phyloP scores from a whole-genome alignment of 2,888 invertebrate species.

The Phyllotreta striolata region DNA sequence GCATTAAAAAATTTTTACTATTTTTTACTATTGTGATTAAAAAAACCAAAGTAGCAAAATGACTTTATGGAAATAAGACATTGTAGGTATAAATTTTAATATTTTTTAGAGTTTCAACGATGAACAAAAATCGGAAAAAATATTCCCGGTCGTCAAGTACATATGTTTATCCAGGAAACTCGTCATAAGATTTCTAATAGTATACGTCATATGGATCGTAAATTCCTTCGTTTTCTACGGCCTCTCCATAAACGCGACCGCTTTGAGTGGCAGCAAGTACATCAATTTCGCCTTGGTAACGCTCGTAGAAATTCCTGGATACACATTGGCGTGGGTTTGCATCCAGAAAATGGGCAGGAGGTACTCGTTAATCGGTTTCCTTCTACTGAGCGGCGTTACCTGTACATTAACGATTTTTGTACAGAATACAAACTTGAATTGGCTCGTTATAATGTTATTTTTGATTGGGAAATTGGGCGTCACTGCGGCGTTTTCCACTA shows the following conservation, averaged over 20 bases:
- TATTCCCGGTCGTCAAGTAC: slow-evolving; percentile 59
- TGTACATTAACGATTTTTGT: slow-evolving; percentile 66
- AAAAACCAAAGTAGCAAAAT: too few relatives aligned
- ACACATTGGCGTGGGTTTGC: slow-evolving; percentile 64
- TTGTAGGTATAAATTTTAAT: too few relatives aligned
- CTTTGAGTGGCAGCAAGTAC: slow-evolving; percentile 73
- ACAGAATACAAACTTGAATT: slow-evolving; percentile 53
- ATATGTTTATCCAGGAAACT: slow-evolving; percentile 62
- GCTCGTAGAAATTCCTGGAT: slow-evolving; percentile 69
- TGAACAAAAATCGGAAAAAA: slow-evolving; percentile 49
- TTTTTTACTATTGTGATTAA: too few relatives aligned
- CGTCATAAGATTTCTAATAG: slow-evolving; percentile 58
- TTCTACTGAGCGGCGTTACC: slow-evolving; percentile 61
- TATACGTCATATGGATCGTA: slow-evolving; percentile 62
- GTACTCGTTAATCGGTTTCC: slow-evolving; percentile 63
- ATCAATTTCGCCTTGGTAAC: slow-evolving; percentile 71
- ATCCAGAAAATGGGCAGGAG: slow-evolving; percentile 65
- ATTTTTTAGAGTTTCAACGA: slow-evolving; percentile 3
- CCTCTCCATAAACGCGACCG: slow-evolving; percentile 71
- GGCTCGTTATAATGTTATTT: slow-evolving; percentile 66
- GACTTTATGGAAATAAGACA: too few relatives aligned
- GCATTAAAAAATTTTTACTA: too few relatives aligned
- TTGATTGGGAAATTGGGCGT: slow-evolving; percentile 71
- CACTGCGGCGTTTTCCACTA: slow-evolving; percentile 69
- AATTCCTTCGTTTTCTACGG: slow-evolving; percentile 76